Conservation (phyloP, 2,113 vertebrate genomes). For the Apodemus speciosus region DNA sequence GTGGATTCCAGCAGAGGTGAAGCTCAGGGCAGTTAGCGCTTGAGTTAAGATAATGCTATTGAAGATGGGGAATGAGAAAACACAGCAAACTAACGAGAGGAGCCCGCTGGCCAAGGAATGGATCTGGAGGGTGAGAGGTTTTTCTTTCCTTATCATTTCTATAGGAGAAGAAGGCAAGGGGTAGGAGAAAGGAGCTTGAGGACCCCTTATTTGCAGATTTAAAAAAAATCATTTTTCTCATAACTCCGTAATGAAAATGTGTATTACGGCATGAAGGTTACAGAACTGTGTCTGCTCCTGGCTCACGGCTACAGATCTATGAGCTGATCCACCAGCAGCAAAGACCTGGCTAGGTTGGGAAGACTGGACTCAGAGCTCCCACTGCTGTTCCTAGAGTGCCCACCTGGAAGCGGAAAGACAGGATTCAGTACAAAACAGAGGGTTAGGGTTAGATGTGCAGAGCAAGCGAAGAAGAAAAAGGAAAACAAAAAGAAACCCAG, state of each 20-base stretch:
- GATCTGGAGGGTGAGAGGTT: slow-evolving; percentile 73
- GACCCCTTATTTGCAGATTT: slow-evolving; percentile 76
- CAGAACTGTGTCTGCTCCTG: slow-evolving; percentile 88
- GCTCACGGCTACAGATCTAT: slow-evolving; percentile 98
- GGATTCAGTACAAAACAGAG: slow-evolving; percentile 86
- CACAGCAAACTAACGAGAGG: slow-evolving; percentile 62
- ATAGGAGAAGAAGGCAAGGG: slow-evolving; percentile 77
- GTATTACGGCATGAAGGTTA: slow-evolving; percentile 84
- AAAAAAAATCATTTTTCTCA: slow-evolving; percentile 77
- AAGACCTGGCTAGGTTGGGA: slow-evolving; percentile 99
- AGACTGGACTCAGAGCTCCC: slow-evolving; percentile 99
- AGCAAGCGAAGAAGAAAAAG: slow-evolving; percentile 75
- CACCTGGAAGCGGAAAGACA: slow-evolving; percentile 96
- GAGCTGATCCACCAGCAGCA: slow-evolving; percentile 99
- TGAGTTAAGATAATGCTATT: slow-evolving; percentile 67
- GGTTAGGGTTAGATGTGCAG: slow-evolving; percentile 83
- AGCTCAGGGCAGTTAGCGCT: slow-evolving; percentile 71
- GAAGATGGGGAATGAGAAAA: slow-evolving; percentile 73
- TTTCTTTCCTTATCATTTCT: slow-evolving; percentile 79
- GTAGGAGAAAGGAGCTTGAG: slow-evolving; percentile 60
- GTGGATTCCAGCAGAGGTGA: slow-evolving; percentile 69
- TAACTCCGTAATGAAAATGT: slow-evolving; percentile 83
- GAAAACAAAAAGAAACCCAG: slow-evolving; percentile 71
- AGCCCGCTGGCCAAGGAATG: slow-evolving; percentile 71
- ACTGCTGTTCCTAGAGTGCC: slow-evolving; percentile 99